A percentile compares a stretch with the other conserved stretches of the same genome.
Evolutionary conservation across 2,888 invertebrate genomes (phyloP).

Genomic region (Macrostomum cliftonense): DNA sequence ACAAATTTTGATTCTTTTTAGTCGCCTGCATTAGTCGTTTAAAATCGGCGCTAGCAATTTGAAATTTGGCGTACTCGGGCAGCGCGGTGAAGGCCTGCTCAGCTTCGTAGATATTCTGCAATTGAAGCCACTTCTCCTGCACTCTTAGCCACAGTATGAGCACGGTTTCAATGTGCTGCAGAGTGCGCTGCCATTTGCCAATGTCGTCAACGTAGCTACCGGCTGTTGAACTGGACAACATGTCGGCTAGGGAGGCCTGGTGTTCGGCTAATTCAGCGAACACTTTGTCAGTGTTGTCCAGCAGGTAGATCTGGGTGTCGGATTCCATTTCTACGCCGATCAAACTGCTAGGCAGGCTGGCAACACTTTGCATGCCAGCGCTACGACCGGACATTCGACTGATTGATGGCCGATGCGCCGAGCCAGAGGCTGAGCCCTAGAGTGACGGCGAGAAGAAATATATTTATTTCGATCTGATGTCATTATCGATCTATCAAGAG

Average conservation of each 20-base stretch:
- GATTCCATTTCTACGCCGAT: constrained; percentile 16
- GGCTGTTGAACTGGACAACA: constrained; percentile 29
- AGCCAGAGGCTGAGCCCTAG: too few relatives aligned
- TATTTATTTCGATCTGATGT: too few relatives aligned
- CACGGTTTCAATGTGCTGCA: constrained; percentile 34
- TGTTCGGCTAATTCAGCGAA: constrained; percentile 35
- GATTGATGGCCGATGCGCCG: too few relatives aligned
- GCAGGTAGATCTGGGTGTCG: constrained; percentile 19
- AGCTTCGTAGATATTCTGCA: constrained; percentile 30
- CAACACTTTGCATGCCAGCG: neutral
- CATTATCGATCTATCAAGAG: too few relatives aligned
- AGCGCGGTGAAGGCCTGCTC: constrained; percentile 25
- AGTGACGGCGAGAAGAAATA: too few relatives aligned
- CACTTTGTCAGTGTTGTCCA: constrained; percentile 27
- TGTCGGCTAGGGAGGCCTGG: constrained; percentile 32
- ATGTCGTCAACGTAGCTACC: constrained; percentile 37
- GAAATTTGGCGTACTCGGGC: constrained; percentile 28
- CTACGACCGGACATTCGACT: too few relatives aligned
- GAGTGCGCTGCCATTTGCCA: constrained; percentile 34
- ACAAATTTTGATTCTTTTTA: constrained; percentile 34
- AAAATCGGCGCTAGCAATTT: constrained; percentile 29
- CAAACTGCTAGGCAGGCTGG: neutral
- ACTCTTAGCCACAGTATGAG: constrained; percentile 33
- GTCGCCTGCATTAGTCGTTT: constrained; percentile 32
- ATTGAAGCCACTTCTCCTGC: constrained; percentile 33